Conservation (phyloP, 2,113 vertebrate species). For the Sapayoa aenigma region DNA sequence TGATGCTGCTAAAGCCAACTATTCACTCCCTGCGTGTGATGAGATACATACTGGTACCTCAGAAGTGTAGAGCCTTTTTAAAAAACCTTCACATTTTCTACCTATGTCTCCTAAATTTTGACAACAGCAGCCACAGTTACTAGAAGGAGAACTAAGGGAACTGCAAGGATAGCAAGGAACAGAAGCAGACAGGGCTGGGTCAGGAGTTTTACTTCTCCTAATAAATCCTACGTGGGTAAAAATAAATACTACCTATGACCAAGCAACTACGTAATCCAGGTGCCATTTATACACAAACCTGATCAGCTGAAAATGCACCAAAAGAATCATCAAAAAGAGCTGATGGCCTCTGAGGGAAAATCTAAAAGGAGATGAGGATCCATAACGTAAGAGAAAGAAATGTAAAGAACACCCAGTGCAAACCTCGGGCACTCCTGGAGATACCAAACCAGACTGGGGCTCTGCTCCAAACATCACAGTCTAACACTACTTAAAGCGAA, state of each 20-base stretch:
- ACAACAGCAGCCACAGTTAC: neutral
- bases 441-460: neutral
- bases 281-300: conserved; percentile 79
- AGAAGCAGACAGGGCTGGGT: neutral
- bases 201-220: neutral
- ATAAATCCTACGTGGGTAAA: neutral
- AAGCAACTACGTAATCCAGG: conserved; percentile 2
- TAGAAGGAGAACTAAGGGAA: conserved; percentile 7
- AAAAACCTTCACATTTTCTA: neutral
- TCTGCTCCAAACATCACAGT: neutral
- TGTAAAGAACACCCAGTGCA: neutral
- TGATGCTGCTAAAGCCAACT: neutral
- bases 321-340: conserved; percentile 81
- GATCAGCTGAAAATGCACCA: conserved; percentile 80
- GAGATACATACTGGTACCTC: neutral
- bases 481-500: neutral
- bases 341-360: conserved; percentile 74
- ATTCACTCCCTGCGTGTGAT: neutral
- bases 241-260: neutral
- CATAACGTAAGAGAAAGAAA: conserved; percentile 50
- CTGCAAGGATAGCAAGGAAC: neutral
- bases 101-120: neutral
- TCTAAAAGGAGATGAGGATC: conserved; percentile 70
- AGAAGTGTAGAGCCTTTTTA: neutral
- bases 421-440: neutral